These are phyloP conservation scores for Actias luna DNA, from an alignment of 2,888 invertebrate genomes.

Conservation along the genomic window DNA sequence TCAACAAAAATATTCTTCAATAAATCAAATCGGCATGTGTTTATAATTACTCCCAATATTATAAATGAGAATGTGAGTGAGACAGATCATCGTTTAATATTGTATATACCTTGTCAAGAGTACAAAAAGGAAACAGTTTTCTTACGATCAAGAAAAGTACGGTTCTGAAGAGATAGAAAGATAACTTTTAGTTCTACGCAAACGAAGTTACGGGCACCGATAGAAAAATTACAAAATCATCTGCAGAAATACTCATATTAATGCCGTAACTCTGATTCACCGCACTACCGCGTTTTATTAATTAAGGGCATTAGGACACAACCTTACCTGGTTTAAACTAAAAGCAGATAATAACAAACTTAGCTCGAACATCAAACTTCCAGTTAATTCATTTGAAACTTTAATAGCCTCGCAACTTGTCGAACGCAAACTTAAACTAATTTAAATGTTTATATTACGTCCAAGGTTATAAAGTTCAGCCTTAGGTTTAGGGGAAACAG, in stretches of 20 bases:
- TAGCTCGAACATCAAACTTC: slow-evolving; percentile 19
- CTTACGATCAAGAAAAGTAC: too few relatives aligned
- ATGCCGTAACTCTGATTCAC: not conserved
- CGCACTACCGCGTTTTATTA: not conserved
- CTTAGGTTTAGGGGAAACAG: not conserved
- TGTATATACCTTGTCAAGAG: too few relatives aligned
- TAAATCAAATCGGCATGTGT: too few relatives aligned
- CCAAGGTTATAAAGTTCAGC: not conserved
- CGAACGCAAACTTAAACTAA: slow-evolving; percentile 11
- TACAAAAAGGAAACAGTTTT: too few relatives aligned
- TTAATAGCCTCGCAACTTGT: slow-evolving; percentile 22
- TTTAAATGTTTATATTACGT: slow-evolving; percentile 8
- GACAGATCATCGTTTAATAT: too few relatives aligned
- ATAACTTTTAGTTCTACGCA: too few relatives aligned
- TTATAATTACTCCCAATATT: too few relatives aligned
- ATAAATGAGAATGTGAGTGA: too few relatives aligned
- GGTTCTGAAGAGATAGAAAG: too few relatives aligned
- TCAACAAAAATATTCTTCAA: too few relatives aligned
- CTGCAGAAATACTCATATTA: not conserved
- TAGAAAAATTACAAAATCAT: too few relatives aligned
- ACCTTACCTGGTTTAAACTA: not conserved
- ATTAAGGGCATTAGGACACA: not conserved
- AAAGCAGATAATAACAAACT: slow-evolving; percentile 21
- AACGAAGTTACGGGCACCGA: too few relatives aligned
- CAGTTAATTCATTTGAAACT: slow-evolving; percentile 23